Percentiles rank a stretch among this genome's conserved stretches.
Evolutionary conservation across 2,797 vertebrate genomes (phyloP).

Genomic region (Chaetophractus vellerosus): DNA sequence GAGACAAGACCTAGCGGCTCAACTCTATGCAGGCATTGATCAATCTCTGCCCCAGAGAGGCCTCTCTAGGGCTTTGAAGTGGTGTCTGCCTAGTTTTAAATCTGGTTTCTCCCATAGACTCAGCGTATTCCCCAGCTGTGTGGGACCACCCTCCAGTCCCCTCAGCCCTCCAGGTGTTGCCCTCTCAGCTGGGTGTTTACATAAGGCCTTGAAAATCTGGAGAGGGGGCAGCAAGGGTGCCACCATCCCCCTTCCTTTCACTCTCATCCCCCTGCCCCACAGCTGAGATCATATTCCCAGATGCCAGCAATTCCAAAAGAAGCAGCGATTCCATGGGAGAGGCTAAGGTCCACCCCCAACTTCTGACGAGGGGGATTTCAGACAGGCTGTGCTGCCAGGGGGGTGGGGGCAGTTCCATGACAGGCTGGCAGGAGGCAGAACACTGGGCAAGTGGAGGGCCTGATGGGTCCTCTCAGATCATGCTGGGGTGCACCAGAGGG

Average conservation of each 20-base stretch:
- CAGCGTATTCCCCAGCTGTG: not conserved
- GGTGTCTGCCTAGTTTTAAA: not conserved
- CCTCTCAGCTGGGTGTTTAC: not conserved
- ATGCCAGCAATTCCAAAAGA: not conserved
- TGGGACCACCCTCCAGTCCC: not conserved
- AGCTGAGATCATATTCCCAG: not conserved
- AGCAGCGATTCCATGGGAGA: not conserved
- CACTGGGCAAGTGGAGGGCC: not conserved
- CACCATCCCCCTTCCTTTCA: not conserved
- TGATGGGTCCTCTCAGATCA: not conserved
- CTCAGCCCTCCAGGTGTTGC: not conserved
- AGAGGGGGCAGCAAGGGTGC: not conserved
- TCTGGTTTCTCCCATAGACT: not conserved
- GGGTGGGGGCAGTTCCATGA: not conserved
- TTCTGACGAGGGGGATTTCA: not conserved
- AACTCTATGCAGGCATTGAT: not conserved
- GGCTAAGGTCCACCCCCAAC: not conserved
- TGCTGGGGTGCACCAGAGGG: no score
- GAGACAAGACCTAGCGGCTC: not conserved
- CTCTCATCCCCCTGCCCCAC: no score
- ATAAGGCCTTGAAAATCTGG: not conserved
- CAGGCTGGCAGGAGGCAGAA: not conserved
- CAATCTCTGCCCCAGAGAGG: not conserved
- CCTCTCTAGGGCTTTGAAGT: not conserved
- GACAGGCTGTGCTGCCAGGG: not conserved